phyloP scores from a whole-genome alignment of 2,113 vertebrate species.

The Malurus elegans region DNA sequence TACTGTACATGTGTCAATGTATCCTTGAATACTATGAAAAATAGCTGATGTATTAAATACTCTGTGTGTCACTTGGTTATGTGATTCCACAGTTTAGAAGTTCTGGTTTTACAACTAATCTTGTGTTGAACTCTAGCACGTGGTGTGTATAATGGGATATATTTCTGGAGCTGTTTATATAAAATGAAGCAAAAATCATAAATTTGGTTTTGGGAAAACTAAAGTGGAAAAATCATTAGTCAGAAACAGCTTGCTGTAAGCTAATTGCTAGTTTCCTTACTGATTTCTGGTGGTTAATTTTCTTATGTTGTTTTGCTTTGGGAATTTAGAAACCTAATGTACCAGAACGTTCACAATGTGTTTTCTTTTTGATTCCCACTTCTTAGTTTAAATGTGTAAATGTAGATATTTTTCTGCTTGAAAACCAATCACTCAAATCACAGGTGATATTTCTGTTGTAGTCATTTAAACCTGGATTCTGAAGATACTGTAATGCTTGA shows the following conservation, averaged over 20 bases:
- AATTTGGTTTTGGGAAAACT: background rate
- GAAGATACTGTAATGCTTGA: background rate
- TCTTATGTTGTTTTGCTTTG: conserved; percentile 32
- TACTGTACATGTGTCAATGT: background rate
- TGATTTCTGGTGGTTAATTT: conserved; percentile 48
- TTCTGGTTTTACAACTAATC: background rate
- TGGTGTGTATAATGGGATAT: background rate
- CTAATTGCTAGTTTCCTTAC: conserved; percentile 32
- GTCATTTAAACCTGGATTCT: background rate
- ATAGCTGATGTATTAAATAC: background rate
- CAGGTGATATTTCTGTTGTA: background rate
- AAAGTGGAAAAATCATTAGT: conserved; percentile 22
- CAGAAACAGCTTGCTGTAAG: conserved; percentile 36
- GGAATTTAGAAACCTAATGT: conserved; percentile 36
- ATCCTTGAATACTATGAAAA: background rate
- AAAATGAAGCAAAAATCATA: background rate
- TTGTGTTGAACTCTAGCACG: background rate
- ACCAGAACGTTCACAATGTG: conserved; percentile 20
- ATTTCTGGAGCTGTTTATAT: conserved; percentile 9
- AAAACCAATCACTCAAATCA: background rate
- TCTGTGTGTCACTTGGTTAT: background rate
- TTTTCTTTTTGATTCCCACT: background rate
- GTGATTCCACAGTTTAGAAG: background rate
- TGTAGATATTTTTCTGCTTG: background rate
- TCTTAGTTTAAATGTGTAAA: background rate